A percentile compares a stretch with the other conserved stretches of the same genome.
These are phyloP conservation scores for Therioaphis trifolii DNA, from an alignment of 2,888 invertebrate species.

Conservation along the genomic window DNA sequence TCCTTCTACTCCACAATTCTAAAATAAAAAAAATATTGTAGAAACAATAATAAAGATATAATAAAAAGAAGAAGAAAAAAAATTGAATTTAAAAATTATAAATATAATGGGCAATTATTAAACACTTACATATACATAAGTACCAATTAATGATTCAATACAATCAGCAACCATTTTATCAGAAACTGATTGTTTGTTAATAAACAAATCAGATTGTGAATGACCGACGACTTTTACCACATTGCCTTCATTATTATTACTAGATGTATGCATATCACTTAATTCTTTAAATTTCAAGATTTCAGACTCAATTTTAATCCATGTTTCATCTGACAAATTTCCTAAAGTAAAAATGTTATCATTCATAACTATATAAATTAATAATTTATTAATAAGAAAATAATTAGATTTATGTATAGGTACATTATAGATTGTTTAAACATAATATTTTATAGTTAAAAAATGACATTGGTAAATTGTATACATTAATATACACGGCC, in stretches of 20 bases:
- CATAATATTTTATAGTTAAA: neutral
- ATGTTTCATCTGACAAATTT: conserved; percentile 37
- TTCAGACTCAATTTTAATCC: conserved; percentile 23
- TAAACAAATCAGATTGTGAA: conserved; percentile 46
- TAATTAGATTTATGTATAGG: neutral
- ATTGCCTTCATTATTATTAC: neutral
- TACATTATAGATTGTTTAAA: no score
- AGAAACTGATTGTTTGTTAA: conserved; percentile 69
- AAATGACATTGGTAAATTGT: no score
- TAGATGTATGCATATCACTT: neutral
- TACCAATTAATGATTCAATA: conserved; percentile 87
- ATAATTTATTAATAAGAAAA: neutral
- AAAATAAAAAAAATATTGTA: conserved; percentile 64
- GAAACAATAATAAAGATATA: neutral
- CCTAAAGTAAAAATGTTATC: conserved; percentile 36
- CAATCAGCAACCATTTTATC: conserved; percentile 83
- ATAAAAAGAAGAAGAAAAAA: no score
- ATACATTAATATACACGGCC: no score
- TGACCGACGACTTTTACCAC: neutral
- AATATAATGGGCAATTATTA: neutral
- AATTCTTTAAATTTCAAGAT: conserved; percentile 35
- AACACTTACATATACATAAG: conserved; percentile 73
- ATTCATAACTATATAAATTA: no score
- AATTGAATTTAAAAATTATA: no score
- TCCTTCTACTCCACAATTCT: conserved; percentile 72